Evolutionary conservation across 2,797 vertebrate species (phyloP), one percentile per base, ranked within the genome.

Genomic region (Dendrocincla tyrannina): DNA sequence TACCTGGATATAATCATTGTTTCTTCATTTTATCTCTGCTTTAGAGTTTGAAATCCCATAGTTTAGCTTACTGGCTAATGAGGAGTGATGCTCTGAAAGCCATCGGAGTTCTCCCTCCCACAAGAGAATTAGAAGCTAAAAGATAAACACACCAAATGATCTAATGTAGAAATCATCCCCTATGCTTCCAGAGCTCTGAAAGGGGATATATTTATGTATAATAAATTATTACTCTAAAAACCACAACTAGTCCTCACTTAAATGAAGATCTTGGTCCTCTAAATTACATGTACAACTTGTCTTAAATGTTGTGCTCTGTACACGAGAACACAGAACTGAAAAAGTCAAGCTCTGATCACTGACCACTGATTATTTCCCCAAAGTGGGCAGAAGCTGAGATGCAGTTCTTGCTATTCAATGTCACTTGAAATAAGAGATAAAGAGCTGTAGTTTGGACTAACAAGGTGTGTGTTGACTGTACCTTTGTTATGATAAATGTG

Each of bases 151-250:
- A 53, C 1, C n/a, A 33, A 79, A 58, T 52, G 18, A 44, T 46
- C 2, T 7, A 68, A n/a, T 0, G 9, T 20, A 72, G 46, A 75
- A 80, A 85, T 84, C 28, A 2, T 32, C 56, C 50, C 30, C 30
- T 23, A 0, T 3, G 28, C 13, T 72, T 58, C 68, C 23, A 11
- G 47, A 55, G 60, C 28, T 62, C 27, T 47, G 20, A 32, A 85
- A 81, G 2, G 11, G 3, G 3, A 52, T 60, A 30, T 25, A 4
- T 27, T 81, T 64, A 30, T 73, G 23, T 24, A 23, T 52, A 55
- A 80, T 78, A 47, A 91, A 56, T 42, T 41, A 76, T 73, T 63
- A 55, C 25, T 35, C 52, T 85, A 53, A 77, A 91, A 89, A 64
- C 39, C 46, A 46, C 52, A 53, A 35, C 24, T 17, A 50, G 11